Evolutionary conservation across 1,140 invertebrate genomes (phyloP), one percentile per base, ranked within the genome.

Genomic region (Heliconius hewitsoni): DNA sequence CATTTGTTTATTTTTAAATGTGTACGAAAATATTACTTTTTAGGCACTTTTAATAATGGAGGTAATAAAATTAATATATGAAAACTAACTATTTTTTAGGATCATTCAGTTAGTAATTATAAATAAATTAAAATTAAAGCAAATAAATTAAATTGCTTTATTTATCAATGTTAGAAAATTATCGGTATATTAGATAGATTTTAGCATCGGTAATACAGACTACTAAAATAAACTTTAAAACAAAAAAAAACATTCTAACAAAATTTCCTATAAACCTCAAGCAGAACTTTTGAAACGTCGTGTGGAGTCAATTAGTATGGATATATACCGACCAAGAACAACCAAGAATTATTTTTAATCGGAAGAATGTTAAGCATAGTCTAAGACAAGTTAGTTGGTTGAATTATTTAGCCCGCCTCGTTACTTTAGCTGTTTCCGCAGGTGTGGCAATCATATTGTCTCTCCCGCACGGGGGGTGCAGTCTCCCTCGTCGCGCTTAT

Each of bases 371-470:
- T 75, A 89, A 91, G 90, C 89, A 87, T 74, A 81, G 73, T 86
- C 79, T 83, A 82, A 80, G 73, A 73, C 81, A 83, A 81, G 82
- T 77, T 85, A 88, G 85, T 88, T 85, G 85, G 82, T 88, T 93
- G 89, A 92, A 94, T 93, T 91, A 92, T 93, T 92, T 90, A 93
- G 91, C 88, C 89, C 87, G 87, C 89, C 92, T 93, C 90, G 89
- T 92, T 93, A 91, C 90, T 92, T 89, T 87, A 86, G 88, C 86
- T 83, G 87, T 91, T 92, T 92, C 89, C 90, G 91, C 93, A 94
- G 93, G 93, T 94, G 93, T 92, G 89, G 89, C 90, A 90, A 92
- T 92, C 89, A 91, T 92, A 93, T 93, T 91, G 91, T 94, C 85
- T 94, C 85, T 80, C 86, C 87, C 90, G 84, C 87, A 87, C 85